phyloP scores from a whole-genome alignment of 2,888 invertebrate species.

The Cynaeus angustus region DNA sequence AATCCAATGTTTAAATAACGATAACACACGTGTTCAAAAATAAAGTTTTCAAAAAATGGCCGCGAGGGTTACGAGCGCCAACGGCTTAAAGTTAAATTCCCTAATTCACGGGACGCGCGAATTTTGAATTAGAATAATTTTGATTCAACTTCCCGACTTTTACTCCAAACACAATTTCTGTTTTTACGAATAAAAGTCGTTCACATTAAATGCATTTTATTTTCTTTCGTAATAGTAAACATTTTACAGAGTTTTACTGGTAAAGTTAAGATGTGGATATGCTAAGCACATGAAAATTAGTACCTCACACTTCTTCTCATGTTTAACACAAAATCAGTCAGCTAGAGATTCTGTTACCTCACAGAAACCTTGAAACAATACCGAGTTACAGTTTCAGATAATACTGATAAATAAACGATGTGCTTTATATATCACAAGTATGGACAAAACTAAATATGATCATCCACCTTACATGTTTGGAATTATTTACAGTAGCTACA shows the following conservation, averaged over 20 bases:
- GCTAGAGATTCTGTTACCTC: constrained; percentile 63
- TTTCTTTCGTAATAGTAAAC: constrained; percentile 62
- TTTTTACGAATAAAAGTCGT: constrained; percentile 19
- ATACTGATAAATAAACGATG: constrained; percentile 65
- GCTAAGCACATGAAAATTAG: constrained; percentile 65
- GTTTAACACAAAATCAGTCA: constrained; percentile 60
- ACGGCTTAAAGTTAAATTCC: background rate
- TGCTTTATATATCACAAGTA: constrained; percentile 64
- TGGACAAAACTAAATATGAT: constrained; percentile 51
- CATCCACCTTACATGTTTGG: constrained; percentile 58
- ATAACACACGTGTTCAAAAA: constrained; percentile 25
- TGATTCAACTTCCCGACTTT: too few species aligned
- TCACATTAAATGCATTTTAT: constrained; percentile 68
- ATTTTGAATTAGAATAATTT: constrained; percentile 6
- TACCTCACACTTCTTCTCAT: constrained; percentile 56
- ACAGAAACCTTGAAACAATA: constrained; percentile 54
- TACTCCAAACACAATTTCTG: too few species aligned
- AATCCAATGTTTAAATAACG: background rate
- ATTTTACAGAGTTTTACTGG: constrained; percentile 64
- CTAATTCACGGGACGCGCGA: background rate
- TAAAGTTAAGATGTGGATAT: constrained; percentile 64
- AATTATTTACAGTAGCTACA: constrained; percentile 60
- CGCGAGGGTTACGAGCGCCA: background rate
- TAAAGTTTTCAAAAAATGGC: constrained; percentile 27
- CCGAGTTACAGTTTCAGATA: constrained; percentile 62